phyloP scores from a whole-genome alignment of 2,888 invertebrate genomes.

The Eudasyphora cyanicolor region DNA sequence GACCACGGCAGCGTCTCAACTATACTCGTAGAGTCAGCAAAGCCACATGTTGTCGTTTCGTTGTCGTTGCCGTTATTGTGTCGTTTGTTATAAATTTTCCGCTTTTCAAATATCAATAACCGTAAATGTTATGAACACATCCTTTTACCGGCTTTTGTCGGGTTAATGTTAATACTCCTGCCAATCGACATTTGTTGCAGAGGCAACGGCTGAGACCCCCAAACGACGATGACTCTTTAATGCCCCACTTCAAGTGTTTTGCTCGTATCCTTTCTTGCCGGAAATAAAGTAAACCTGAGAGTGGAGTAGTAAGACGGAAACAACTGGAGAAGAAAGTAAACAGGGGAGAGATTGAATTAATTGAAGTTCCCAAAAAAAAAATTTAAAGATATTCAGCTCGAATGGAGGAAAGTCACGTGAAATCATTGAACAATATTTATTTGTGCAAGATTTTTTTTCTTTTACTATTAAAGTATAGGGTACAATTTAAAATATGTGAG shows the following conservation, averaged over 20 bases:
- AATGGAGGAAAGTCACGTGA: background rate
- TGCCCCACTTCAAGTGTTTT: constrained; percentile 59
- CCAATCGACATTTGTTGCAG: constrained; percentile 44
- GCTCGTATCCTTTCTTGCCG: constrained; percentile 43
- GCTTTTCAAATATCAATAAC: constrained; percentile 80
- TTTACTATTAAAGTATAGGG: too few relatives aligned
- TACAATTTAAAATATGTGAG: too few relatives aligned
- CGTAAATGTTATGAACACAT: constrained; percentile 79
- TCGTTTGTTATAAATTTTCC: constrained; percentile 78
- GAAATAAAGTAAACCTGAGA: background rate
- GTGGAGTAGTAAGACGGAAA: background rate
- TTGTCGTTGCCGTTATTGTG: constrained; percentile 72
- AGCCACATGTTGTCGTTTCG: constrained; percentile 64
- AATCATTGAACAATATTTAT: too few relatives aligned
- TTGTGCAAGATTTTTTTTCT: too few relatives aligned
- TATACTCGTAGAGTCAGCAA: too few relatives aligned
- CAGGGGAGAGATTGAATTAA: constrained; percentile 16
- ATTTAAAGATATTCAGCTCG: background rate
- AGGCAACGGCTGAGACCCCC: constrained; percentile 29
- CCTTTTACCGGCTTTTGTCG: constrained; percentile 70
- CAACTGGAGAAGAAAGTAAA: background rate
- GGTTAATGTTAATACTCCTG: constrained; percentile 62
- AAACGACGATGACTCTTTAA: constrained; percentile 51
- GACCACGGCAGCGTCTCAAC: constrained; percentile 15
- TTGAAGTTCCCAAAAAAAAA: background rate